Percentiles rank a stretch among this genome's conserved stretches.
phyloP scores from a whole-genome alignment of 35 echinoderm and acorn worm species.

The Lytechinus pictus region DNA sequence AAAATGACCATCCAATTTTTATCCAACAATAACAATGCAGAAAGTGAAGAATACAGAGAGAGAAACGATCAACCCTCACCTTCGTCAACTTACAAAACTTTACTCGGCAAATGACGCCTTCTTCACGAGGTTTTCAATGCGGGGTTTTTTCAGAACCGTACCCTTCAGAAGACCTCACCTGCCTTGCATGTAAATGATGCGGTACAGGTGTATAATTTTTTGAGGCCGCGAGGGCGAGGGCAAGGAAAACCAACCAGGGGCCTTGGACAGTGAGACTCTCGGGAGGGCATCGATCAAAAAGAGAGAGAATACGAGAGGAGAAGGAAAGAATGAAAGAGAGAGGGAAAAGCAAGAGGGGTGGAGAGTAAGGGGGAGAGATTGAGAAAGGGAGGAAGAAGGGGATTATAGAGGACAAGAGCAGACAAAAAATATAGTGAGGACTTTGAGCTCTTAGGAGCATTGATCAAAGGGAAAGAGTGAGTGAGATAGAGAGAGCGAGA shows the following conservation, averaged over 20 bases:
- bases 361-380: too few species aligned
- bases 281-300: not conserved
- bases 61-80: not conserved
- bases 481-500: too few species aligned
- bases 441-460: too few species aligned
- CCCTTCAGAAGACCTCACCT: not conserved
- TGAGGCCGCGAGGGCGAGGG: constrained; percentile 1
- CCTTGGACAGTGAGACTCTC: not conserved
- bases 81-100: not conserved
- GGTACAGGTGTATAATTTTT: constrained; percentile 19
- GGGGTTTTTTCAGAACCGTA: not conserved
- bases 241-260: not conserved
- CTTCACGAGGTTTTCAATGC: not conserved
- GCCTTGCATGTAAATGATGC: not conserved
- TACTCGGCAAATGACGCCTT: not conserved
- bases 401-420: too few species aligned
- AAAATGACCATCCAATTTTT: not conserved
- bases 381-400: too few species aligned
- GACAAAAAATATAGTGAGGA: too few species aligned
- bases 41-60: not conserved
- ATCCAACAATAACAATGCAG: not conserved
- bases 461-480: too few species aligned
- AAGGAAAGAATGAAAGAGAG: too few species aligned
- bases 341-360: too few species aligned
- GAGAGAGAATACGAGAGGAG: not conserved